Conservation (phyloP, 2,113 vertebrate genomes). For the Grus americana region DNA sequence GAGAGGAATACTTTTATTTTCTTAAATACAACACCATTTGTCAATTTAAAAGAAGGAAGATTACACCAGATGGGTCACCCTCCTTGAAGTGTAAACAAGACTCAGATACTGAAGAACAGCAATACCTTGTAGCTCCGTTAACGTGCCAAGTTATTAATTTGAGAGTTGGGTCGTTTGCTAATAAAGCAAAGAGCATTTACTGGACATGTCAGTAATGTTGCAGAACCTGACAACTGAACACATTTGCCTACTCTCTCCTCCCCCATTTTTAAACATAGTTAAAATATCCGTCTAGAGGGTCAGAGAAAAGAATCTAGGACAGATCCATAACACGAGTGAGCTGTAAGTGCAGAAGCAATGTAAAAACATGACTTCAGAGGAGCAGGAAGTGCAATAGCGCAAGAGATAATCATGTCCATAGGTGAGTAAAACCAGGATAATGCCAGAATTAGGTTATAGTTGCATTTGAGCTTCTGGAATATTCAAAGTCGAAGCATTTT, state of each 20-base stretch:
- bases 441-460: neutral
- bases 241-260: neutral
- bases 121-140: neutral
- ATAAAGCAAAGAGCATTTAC: neutral
- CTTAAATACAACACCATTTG: neutral
- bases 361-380: neutral
- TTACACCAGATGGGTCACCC: neutral
- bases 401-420: neutral
- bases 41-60: neutral
- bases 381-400: neutral
- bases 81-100: neutral
- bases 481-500: neutral
- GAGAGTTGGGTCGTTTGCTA: neutral
- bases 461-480: neutral
- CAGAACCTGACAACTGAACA: slow-evolving; percentile 3
- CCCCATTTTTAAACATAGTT: neutral
- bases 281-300: neutral
- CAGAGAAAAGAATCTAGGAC: slow-evolving; percentile 48
- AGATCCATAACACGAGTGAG: neutral
- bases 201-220: neutral
- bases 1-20: neutral
- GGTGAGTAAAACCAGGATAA: neutral
- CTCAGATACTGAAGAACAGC: neutral
- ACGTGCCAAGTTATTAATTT: neutral
- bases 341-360: neutral